Percentiles rank a stretch among this genome's conserved stretches.
These are phyloP conservation scores for Eupithecia inturbata DNA, from an alignment of 2,888 invertebrate genomes.

Conservation along the genomic window DNA sequence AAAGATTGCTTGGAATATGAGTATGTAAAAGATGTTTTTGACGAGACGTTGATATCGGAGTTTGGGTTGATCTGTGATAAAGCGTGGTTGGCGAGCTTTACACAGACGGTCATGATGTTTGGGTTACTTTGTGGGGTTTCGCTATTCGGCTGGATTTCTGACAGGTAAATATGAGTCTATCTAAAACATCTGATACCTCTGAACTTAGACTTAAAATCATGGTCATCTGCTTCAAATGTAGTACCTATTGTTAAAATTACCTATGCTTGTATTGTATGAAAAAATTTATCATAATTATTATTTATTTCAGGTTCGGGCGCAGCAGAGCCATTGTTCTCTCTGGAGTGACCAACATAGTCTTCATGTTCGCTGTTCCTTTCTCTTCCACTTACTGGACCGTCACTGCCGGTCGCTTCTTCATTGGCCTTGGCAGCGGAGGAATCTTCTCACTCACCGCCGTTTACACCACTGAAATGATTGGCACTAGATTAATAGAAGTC, in stretches of 20 bases:
- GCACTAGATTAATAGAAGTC: constrained; percentile 72
- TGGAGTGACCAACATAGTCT: constrained; percentile 85
- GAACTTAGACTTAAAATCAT: background rate
- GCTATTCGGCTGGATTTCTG: constrained; percentile 66
- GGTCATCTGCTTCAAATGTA: background rate
- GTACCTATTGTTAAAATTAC: background rate
- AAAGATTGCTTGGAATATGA: constrained; percentile 57
- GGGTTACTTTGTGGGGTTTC: constrained; percentile 59
- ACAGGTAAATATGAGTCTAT: constrained; percentile 51
- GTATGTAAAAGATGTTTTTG: constrained; percentile 52
- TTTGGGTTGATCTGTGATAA: constrained; percentile 62
- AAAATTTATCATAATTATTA: background rate
- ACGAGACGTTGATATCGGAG: constrained; percentile 55
- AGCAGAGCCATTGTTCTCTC: constrained; percentile 86
- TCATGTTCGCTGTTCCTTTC: constrained; percentile 86
- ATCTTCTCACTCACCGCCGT: constrained; percentile 84
- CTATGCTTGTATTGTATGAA: background rate
- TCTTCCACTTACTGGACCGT: constrained; percentile 84
- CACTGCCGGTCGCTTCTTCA: constrained; percentile 85
- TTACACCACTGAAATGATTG: constrained; percentile 84
- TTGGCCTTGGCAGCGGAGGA: constrained; percentile 89
- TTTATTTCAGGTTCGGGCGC: constrained; percentile 60
- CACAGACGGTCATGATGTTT: constrained; percentile 62
- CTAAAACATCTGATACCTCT: background rate
- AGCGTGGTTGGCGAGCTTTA: constrained; percentile 62